phyloP scores from a whole-genome alignment of 2,888 invertebrate species.

The Melieria omissa region DNA sequence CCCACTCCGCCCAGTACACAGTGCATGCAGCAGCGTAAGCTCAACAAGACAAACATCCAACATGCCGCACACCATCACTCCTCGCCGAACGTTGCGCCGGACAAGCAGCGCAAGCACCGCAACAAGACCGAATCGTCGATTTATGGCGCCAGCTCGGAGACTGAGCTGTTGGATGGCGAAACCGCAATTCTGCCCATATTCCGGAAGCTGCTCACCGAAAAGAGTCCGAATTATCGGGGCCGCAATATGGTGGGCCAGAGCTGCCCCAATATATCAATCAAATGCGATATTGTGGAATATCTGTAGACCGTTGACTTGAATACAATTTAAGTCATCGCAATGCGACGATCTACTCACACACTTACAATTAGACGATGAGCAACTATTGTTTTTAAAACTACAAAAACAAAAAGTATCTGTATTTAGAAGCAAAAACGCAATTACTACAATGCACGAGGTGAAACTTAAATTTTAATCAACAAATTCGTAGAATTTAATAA shows the following conservation, averaged over 20 bases:
- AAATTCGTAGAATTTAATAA: no score
- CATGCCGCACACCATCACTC: slow-evolving; percentile 72
- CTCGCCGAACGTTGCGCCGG: slow-evolving; percentile 73
- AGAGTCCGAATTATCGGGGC: slow-evolving; percentile 75
- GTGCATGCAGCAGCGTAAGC: slow-evolving; percentile 57
- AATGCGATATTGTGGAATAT: slow-evolving; percentile 95
- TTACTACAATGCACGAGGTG: no score
- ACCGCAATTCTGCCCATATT: slow-evolving; percentile 90
- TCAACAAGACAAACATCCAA: slow-evolving; percentile 55
- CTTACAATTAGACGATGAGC: not conserved
- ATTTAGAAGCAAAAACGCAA: no score
- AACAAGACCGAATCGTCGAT: slow-evolving; percentile 67
- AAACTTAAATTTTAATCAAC: no score
- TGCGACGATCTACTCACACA: slow-evolving; percentile 1
- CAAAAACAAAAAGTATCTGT: no score
- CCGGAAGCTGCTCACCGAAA: slow-evolving; percentile 87
- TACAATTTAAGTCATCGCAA: slow-evolving; percentile 34
- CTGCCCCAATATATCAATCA: slow-evolving; percentile 94
- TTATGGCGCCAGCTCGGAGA: slow-evolving; percentile 85
- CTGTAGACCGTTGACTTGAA: slow-evolving; percentile 70
- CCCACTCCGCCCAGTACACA: slow-evolving; percentile 60
- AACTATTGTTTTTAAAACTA: slow-evolving; percentile 1
- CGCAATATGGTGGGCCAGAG: slow-evolving; percentile 75
- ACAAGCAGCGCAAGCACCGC: slow-evolving; percentile 59
- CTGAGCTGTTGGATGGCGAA: slow-evolving; percentile 79